Evolutionary conservation across 2,888 invertebrate species (phyloP).

Genomic region (Sarcophaga subvicina): DNA sequence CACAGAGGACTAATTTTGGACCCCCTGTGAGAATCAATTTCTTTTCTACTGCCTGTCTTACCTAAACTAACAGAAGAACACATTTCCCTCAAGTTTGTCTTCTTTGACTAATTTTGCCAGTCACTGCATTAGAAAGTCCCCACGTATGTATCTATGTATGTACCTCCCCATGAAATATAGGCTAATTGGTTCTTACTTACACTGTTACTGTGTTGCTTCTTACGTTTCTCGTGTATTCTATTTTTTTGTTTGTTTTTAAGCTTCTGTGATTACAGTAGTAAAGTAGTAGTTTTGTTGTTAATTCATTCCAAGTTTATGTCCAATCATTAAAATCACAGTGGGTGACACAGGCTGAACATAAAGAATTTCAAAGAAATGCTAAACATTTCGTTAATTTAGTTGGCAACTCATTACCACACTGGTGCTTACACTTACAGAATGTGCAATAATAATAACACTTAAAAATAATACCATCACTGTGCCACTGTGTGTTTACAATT

Average conservation of each 20-base stretch:
- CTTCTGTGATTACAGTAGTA: background rate
- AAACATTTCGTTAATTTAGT: background rate
- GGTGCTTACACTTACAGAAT: background rate
- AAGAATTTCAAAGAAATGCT: conserved; percentile 4
- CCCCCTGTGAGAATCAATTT: background rate
- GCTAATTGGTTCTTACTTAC: conserved; percentile 50
- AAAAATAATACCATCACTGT: background rate
- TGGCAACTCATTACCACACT: background rate
- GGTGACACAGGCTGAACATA: conserved; percentile 44
- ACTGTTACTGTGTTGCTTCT: conserved; percentile 21
- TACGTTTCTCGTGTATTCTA: background rate
- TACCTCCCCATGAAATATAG: conserved; percentile 21
- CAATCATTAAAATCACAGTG: conserved; percentile 63
- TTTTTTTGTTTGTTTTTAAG: background rate
- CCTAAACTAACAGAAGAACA: too few relatives aligned
- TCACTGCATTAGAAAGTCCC: background rate
- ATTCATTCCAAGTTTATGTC: conserved; percentile 44
- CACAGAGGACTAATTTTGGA: too few relatives aligned
- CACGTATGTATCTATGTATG: background rate
- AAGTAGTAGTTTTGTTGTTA: conserved; percentile 30
- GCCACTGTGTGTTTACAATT: background rate
- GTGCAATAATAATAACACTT: background rate
- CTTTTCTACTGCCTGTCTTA: too few relatives aligned
- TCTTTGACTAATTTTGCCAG: background rate
- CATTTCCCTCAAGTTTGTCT: background rate